A percentile compares a stretch with the other conserved stretches of the same genome.
phyloP scores from a whole-genome alignment of 2,113 vertebrate genomes.

The Sinocyclocheilus grahami region DNA sequence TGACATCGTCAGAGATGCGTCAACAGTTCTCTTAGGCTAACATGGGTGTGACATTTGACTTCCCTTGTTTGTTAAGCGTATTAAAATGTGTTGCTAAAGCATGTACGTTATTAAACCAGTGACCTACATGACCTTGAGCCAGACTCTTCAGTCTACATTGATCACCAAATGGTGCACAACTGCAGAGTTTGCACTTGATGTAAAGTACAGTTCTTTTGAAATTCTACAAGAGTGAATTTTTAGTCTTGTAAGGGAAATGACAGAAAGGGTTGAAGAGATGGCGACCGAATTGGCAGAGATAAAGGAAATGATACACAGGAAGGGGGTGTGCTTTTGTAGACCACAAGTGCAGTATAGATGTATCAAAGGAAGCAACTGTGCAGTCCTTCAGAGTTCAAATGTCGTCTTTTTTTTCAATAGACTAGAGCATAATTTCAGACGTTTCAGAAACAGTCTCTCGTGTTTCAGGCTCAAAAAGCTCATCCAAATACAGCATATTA shows the following conservation, averaged over 20 bases:
- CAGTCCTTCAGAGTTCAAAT: neutral
- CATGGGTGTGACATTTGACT: neutral
- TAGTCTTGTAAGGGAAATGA: neutral
- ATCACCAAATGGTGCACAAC: neutral
- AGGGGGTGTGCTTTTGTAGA: conserved; percentile 19
- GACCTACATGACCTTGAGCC: neutral
- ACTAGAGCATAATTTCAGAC: neutral
- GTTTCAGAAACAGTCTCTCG: neutral
- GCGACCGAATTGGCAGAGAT: neutral
- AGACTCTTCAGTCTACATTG: neutral
- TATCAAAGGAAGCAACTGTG: conserved; percentile 26
- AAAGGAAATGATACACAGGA: conserved; percentile 30
- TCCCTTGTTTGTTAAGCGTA: conserved; percentile 1
- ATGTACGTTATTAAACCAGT: neutral
- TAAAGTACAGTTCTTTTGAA: too few relatives aligned
- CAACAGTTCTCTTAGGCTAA: conserved; percentile 19
- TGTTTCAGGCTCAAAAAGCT: too few relatives aligned
- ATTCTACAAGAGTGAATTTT: neutral
- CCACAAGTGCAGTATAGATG: conserved; percentile 26
- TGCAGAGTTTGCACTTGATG: neutral
- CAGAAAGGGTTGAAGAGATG: neutral
- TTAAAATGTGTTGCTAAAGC: neutral
- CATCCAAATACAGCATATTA: too few relatives aligned
- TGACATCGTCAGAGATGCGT: neutral
- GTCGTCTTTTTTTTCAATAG: too few relatives aligned